These are phyloP conservation scores for Chaetorhynchus papuensis DNA, from an alignment of 2,113 vertebrate genomes.

Conservation along the genomic window DNA sequence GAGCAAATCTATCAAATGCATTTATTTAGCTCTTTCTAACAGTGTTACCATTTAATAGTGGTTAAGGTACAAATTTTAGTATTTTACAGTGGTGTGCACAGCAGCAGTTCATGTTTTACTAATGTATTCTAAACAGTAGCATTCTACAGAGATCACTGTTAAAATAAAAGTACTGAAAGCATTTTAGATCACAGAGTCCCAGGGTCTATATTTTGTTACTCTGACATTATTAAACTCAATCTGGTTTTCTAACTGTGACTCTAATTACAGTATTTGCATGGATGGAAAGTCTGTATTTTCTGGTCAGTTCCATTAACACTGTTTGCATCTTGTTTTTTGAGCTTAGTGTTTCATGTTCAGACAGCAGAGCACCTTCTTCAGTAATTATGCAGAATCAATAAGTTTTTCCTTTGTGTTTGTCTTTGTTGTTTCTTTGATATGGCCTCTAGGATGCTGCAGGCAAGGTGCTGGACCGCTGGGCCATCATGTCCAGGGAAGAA, in stretches of 20 bases:
- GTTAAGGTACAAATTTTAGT: slow-evolving; percentile 1
- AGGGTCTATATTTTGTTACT: slow-evolving; percentile 66
- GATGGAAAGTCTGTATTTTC: slow-evolving; percentile 65
- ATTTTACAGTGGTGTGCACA: slow-evolving; percentile 55
- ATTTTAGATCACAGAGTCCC: slow-evolving; percentile 66
- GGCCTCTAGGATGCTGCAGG: slow-evolving; percentile 95
- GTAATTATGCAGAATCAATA: slow-evolving; percentile 92
- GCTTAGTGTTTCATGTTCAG: slow-evolving; percentile 71
- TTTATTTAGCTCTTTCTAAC: slow-evolving; percentile 28
- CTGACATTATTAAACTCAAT: slow-evolving; percentile 69
- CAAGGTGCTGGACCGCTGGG: slow-evolving; percentile 99
- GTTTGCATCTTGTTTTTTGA: slow-evolving; percentile 71
- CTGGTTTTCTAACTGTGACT: slow-evolving; percentile 64
- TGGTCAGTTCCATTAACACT: slow-evolving; percentile 48
- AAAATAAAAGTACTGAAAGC: slow-evolving; percentile 60
- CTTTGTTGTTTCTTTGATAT: slow-evolving; percentile 86
- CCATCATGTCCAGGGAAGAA: slow-evolving; percentile 99
- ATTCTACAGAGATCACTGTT: slow-evolving; percentile 50
- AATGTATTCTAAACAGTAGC: slow-evolving; percentile 62
- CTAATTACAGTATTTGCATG: slow-evolving; percentile 72
- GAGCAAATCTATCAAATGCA: slow-evolving; percentile 9
- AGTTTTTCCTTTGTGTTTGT: slow-evolving; percentile 83
- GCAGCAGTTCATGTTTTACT: slow-evolving; percentile 66
- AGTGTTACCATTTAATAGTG: slow-evolving; percentile 15
- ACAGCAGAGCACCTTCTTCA: slow-evolving; percentile 70